Evolutionary conservation across 2,113 vertebrate species (phyloP).

Genomic region (Macheiramphus alcinus): DNA sequence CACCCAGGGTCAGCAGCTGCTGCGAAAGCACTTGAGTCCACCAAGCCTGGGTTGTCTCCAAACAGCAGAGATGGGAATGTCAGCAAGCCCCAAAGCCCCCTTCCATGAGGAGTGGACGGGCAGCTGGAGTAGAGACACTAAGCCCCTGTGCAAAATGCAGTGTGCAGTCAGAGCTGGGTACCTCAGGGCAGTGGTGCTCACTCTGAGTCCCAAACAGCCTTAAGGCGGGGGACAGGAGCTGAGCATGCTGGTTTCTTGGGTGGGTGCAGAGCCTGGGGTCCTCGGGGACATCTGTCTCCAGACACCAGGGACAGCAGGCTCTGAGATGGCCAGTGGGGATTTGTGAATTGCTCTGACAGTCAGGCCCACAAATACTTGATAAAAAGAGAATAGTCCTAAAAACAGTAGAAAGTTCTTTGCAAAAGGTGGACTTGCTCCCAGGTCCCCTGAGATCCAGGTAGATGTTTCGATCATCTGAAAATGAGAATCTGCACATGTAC

Average conservation of each 20-base stretch:
- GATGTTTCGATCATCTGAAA: background rate
- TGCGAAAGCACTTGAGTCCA: fast-evolving
- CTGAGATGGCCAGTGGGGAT: too few species aligned
- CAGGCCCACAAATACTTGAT: background rate
- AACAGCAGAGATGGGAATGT: background rate
- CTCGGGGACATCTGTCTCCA: background rate
- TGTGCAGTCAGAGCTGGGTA: background rate
- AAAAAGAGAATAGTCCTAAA: background rate
- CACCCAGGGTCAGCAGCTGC: background rate
- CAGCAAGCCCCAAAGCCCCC: background rate
- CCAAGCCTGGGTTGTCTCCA: background rate
- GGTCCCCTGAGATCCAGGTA: background rate
- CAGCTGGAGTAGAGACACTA: background rate
- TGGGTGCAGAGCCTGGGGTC: background rate
- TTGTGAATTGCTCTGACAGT: background rate
- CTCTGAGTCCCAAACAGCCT: background rate
- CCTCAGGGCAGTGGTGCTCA: background rate
- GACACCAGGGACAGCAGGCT: background rate
- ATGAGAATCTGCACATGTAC: background rate
- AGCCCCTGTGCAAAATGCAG: fast-evolving
- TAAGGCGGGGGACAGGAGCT: background rate
- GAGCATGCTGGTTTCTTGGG: background rate
- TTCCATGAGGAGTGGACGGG: fast-evolving
- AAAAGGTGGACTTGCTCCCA: background rate
- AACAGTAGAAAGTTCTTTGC: background rate